Conservation (phyloP, 2,113 vertebrate genomes). For the Heloderma charlesbogerti region DNA sequence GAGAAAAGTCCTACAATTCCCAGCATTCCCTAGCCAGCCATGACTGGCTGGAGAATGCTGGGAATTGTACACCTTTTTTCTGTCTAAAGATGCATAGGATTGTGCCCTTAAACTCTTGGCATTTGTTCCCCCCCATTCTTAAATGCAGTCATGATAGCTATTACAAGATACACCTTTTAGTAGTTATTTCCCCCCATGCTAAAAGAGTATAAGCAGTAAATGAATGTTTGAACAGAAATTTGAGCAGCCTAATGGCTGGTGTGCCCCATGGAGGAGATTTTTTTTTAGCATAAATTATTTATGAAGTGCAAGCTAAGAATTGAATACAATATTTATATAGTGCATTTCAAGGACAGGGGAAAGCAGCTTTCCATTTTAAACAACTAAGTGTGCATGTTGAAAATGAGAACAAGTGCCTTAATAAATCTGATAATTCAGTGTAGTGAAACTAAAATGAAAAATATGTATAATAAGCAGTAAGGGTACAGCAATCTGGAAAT, state of each 20-base stretch:
- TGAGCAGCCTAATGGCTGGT: conserved; percentile 69
- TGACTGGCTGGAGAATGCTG: too few species aligned
- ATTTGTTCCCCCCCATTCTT: conserved; percentile 59
- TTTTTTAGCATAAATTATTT: conserved; percentile 80
- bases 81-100: too few species aligned
- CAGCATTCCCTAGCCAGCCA: too few species aligned
- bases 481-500: background rate
- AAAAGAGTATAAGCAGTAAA: conserved; percentile 73
- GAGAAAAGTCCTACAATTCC: too few species aligned
- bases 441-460: conserved; percentile 48
- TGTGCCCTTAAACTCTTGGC: conserved; percentile 56
- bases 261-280: conserved; percentile 58
- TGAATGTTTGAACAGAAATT: conserved; percentile 76
- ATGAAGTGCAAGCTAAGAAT: conserved; percentile 76
- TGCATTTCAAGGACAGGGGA: conserved; percentile 73
- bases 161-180: conserved; percentile 72
- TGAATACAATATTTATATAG: conserved; percentile 79
- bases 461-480: conserved; percentile 16
- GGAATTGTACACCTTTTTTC: too few species aligned
- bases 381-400: conserved; percentile 65
- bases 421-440: conserved; percentile 41
- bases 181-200: conserved; percentile 66
- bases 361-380: conserved; percentile 72
- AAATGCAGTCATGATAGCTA: conserved; percentile 65
- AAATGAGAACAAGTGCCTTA: conserved; percentile 65